Evolutionary conservation across 2,113 vertebrate species (phyloP), one percentile per base, ranked within the genome.

Genomic region (Steatornis caripensis): DNA sequence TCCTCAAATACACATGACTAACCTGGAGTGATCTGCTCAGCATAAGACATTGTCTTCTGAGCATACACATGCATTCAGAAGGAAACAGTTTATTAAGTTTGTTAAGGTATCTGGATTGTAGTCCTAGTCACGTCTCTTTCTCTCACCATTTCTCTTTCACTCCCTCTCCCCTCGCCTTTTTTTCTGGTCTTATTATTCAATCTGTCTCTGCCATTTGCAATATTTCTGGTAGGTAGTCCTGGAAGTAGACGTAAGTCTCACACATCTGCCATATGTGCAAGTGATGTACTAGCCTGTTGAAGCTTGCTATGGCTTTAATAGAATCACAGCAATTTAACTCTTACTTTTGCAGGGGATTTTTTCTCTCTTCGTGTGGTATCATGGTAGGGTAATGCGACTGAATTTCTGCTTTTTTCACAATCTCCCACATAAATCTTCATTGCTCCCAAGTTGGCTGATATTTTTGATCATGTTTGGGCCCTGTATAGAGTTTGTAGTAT

Each of bases 111-210:
- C 21, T 76, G 24, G 12, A 45, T 16, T 32, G 4, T 24, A 60
- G 29, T 41, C 89, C 14, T 58, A 54, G 29, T 27, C 0, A 53
- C 29, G 1, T 45, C 46, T 65, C 2, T 68, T 11, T 46, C n/a
- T 55, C 32, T 51, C 34, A 60, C 61, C 29, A 16, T 19, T 3
- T 18, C 18, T 23, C 15, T 39, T 34, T 48, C 9, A 15, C 3
- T 74, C 15, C 9, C 13, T 36, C 26, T 86, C 11, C 2, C 32
- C 3, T 3, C 15, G 4, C 2, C 4, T 10, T 55, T 11, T n/a
- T 58, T 41, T 41, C 41, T 9, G 1, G 6, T 60, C 15, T 54
- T 75, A 1, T 46, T 61, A 53, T 5, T 58, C 34, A 27, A 75
- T 83, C 21, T 1, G 3, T 27, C 16, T 75, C 36, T 66, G 37